Percentiles rank a stretch among this genome's conserved stretches.
Conservation (phyloP, 1,140 invertebrate genomes). For the Euura saliciscinereae region DNA sequence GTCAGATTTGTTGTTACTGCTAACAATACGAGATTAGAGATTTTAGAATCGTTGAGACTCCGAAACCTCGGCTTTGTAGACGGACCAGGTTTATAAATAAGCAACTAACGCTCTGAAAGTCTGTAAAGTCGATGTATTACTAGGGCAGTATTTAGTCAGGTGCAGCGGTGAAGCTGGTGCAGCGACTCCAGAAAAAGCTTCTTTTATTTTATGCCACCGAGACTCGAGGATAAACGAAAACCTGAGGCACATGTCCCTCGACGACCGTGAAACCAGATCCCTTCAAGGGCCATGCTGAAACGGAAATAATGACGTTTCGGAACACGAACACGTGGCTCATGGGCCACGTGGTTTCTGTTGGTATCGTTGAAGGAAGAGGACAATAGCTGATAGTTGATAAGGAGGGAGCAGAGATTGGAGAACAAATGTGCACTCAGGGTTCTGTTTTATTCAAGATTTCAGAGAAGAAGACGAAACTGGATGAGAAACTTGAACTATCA, state of each 20-base stretch:
- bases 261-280: not conserved
- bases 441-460: not conserved
- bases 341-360: not conserved
- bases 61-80: too few relatives aligned
- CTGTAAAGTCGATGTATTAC: not conserved
- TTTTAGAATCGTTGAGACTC: too few relatives aligned
- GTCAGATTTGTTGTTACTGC: too few relatives aligned
- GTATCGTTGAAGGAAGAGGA: too few relatives aligned
- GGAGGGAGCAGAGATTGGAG: too few relatives aligned
- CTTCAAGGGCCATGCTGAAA: not conserved
- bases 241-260: not conserved
- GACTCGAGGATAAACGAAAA: not conserved
- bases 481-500: not conserved
- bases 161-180: not conserved
- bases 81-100: not conserved
- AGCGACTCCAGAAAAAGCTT: not conserved
- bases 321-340: not conserved
- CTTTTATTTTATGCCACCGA: not conserved
- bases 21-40: too few relatives aligned
- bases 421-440: too few relatives aligned
- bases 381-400: too few relatives aligned
- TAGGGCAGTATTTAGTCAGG: conserved; percentile 1
- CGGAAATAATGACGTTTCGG: not conserved
- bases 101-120: not conserved
- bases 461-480: not conserved